Conservation (phyloP, 2,113 vertebrate species). For the Pterocles orientalis region DNA sequence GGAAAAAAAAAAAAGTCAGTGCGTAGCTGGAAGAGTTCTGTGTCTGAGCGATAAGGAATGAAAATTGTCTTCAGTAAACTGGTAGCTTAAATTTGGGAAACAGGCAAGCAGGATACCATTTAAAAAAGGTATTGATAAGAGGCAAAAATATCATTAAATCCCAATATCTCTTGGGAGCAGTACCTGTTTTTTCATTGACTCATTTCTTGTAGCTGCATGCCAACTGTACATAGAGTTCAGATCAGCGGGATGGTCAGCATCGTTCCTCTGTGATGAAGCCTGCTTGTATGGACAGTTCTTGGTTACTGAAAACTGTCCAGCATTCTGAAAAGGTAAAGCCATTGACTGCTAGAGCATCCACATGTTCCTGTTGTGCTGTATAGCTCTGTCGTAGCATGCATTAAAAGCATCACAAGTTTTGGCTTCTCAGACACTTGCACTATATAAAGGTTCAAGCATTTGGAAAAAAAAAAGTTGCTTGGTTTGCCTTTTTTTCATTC, state of each 20-base stretch:
- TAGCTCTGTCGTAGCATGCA: background rate
- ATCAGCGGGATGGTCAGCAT: background rate
- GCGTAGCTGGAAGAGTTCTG: background rate
- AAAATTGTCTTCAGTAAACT: background rate
- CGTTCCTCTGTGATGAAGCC: background rate
- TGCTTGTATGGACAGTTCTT: background rate
- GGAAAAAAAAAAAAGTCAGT: fast-evolving
- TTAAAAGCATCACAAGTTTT: background rate
- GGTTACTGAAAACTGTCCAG: background rate
- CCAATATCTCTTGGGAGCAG: background rate
- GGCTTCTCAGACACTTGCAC: background rate
- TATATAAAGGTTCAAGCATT: background rate
- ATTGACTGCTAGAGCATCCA: background rate
- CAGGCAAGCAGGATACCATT: background rate
- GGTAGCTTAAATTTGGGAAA: background rate
- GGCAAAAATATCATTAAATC: background rate
- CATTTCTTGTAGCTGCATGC: background rate
- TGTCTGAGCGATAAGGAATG: background rate
- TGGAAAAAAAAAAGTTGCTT: background rate
- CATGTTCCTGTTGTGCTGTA: no score
- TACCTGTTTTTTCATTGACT: background rate
- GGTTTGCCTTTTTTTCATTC: background rate
- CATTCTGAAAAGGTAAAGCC: background rate
- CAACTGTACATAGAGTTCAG: background rate
- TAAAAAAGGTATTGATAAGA: background rate